Evolutionary conservation across 2,888 invertebrate species (phyloP).

Genomic region (Lucinisca nassula): DNA sequence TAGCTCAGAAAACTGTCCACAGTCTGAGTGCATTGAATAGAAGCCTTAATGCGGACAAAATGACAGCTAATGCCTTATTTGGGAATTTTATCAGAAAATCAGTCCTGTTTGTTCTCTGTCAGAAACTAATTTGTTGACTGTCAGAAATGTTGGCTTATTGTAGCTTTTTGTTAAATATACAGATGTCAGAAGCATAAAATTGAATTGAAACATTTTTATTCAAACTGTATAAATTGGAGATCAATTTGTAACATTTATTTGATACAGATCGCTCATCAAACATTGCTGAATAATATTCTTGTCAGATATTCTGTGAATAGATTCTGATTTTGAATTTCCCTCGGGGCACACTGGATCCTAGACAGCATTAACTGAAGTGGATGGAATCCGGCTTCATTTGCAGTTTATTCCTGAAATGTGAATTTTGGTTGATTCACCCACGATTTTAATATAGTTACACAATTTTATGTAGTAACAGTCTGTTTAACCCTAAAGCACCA

Average conservation of each 20-base stretch:
- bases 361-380: neutral
- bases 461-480: no score
- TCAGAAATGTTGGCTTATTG: neutral
- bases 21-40: neutral
- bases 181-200: neutral
- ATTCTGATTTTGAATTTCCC: neutral
- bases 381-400: no score
- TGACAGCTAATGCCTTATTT: neutral
- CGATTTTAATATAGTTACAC: no score
- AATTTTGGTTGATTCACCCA: no score
- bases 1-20: neutral
- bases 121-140: neutral
- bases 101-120: neutral
- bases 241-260: conserved; percentile 7
- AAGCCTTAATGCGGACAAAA: neutral
- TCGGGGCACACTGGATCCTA: neutral
- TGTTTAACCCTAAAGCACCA: no score
- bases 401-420: no score
- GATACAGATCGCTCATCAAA: neutral
- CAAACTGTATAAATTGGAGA: neutral
- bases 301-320: neutral
- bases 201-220: neutral
- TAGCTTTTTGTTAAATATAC: neutral
- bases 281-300: neutral
- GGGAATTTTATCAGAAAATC: neutral